Evolutionary conservation across 2,797 vertebrate species (phyloP), one percentile per base, ranked within the genome.

Genomic region (Chelmon rostratus): DNA sequence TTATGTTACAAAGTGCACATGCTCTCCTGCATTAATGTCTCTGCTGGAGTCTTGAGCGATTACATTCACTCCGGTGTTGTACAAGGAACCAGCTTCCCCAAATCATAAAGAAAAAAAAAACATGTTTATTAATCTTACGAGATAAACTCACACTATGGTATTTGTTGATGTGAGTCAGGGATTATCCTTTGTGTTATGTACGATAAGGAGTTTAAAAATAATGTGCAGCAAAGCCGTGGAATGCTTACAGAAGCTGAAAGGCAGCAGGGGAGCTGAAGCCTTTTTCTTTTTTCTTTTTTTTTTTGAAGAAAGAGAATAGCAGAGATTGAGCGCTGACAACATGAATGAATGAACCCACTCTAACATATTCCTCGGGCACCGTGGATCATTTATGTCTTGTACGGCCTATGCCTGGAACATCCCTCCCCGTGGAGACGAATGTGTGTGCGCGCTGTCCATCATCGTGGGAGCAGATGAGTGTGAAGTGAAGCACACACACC

Each of bases 1-100:
- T 94, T 92, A 94, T 91, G 91, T 93, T 90, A 93, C 90, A 92
- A 92, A 89, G 91, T 89, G 86, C 86, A 87, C 82, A 71, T 79
- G 89, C 89, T 90, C 87, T 82, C 81, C 83, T 76, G 89, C 85
- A 91, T 92, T 90, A 89, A 90, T 87, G 76, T 85, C 91, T 91
- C 78, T 16, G 62, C 81, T 84, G 82, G 83, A 88, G 85, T 87
- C 83, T 81, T 77, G 37, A 86, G 75, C 52, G 46, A 92, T 91
- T 86, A 84, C 84, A 76, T 79, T 83, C 78, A 76, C 62, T 69
- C 70, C 35, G 50, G 33, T 76, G 58, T 79, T 82, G 54, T 74
- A 77, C 62, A 61, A 87, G 63, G 35, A 67, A 13, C 28, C 35
- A 16, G 54, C 76, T 76, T 85, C 76, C 40, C 70, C 37, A 63